Percentiles rank a stretch among this genome's conserved stretches.
phyloP scores from a whole-genome alignment of 2,888 invertebrate species.

The Drosophila borealis region DNA sequence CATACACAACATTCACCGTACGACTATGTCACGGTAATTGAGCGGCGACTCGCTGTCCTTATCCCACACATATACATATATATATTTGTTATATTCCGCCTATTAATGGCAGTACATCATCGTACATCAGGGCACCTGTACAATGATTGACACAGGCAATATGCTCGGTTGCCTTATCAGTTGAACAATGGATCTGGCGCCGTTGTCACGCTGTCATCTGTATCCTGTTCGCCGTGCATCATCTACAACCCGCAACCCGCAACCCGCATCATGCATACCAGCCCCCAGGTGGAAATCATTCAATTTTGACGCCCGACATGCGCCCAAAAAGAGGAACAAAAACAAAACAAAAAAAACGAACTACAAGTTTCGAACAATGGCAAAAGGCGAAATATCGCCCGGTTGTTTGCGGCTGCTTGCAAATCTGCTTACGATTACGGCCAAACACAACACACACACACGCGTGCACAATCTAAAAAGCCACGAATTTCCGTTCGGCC shows the following conservation, averaged over 20 bases:
- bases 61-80: constrained; percentile 34
- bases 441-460: constrained; percentile 35
- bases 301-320: constrained; percentile 50
- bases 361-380: constrained; percentile 52
- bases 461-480: constrained; percentile 16
- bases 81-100: constrained; percentile 52
- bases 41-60: constrained; percentile 51
- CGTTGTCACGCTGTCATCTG: constrained; percentile 46
- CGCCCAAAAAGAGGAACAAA: constrained; percentile 19
- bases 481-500: constrained; percentile 64
- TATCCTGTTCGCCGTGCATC: constrained; percentile 32
- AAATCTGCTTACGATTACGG: constrained; percentile 58
- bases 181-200: constrained; percentile 59
- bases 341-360: constrained; percentile 11
- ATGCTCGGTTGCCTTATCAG: constrained; percentile 64
- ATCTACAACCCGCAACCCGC: constrained; percentile 19
- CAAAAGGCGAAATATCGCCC: constrained; percentile 30
- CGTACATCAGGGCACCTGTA: constrained; percentile 33
- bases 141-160: constrained; percentile 67
- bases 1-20: constrained; percentile 85
- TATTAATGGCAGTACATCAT: constrained; percentile 37
- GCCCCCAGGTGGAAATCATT: constrained; percentile 49
- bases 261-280: background rate
- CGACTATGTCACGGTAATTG: constrained; percentile 85
- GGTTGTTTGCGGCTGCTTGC: constrained; percentile 44